Percentiles rank a stretch among this genome's conserved stretches.
Evolutionary conservation across 2,113 vertebrate species (phyloP).

Genomic region (Datnioides undecimradiatus): DNA sequence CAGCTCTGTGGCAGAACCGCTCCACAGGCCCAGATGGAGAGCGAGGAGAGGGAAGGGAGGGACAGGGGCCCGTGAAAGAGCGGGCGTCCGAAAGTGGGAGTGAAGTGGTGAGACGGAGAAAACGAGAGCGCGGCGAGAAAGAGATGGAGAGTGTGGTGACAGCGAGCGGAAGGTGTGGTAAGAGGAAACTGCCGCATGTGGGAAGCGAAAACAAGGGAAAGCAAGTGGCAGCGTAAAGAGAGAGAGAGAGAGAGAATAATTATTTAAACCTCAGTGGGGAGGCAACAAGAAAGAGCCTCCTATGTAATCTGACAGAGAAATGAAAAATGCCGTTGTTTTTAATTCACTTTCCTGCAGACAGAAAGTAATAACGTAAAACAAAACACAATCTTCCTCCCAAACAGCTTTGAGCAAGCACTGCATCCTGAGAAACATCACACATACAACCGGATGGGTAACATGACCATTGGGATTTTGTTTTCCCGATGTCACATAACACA

Average conservation of each 20-base stretch:
- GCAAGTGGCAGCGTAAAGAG: not conserved
- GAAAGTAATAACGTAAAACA: not conserved
- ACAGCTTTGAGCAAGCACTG: not conserved
- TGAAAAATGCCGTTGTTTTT: not conserved
- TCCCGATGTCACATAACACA: not conserved
- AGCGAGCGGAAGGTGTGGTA: conserved; percentile 5
- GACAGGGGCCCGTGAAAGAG: not conserved
- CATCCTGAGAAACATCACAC: not conserved
- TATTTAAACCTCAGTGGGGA: conserved; percentile 22
- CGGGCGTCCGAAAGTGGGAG: conserved; percentile 25
- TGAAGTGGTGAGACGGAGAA: conserved; percentile 12
- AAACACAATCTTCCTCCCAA: not conserved
- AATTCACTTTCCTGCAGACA: not conserved
- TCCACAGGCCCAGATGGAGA: conserved; percentile 69
- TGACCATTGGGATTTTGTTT: not conserved
- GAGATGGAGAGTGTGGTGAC: conserved; percentile 32
- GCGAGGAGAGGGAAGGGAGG: not conserved
- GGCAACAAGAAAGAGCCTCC: not conserved
- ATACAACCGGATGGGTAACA: conserved; percentile 1
- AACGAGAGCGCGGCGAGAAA: not conserved
- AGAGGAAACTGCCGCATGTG: conserved; percentile 21
- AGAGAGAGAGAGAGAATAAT: not conserved
- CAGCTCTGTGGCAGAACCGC: conserved; percentile 30
- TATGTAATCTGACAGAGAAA: conserved; percentile 9
- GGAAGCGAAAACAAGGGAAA: conserved; percentile 7